Conservation (phyloP, 2,113 vertebrate genomes). For the Corythornis madagascariensis region DNA sequence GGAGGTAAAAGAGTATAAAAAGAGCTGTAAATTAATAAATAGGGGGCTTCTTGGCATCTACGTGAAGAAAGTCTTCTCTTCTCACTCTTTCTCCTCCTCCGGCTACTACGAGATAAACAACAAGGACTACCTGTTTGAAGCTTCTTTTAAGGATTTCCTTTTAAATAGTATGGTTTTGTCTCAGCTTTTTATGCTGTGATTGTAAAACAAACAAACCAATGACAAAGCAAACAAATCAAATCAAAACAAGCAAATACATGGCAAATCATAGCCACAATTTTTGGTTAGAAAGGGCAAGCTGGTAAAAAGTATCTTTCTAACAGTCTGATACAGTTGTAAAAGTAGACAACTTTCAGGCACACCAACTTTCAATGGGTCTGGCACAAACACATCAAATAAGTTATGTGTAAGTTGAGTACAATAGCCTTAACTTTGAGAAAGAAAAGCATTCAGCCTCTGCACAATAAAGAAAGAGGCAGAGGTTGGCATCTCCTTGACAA, state of each 20-base stretch:
- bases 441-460: neutral
- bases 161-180: neutral
- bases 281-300: neutral
- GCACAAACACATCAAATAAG: neutral
- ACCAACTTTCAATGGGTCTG: neutral
- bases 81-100: too few species aligned
- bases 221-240: neutral
- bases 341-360: neutral
- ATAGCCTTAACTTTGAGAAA: neutral
- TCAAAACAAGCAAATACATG: too few species aligned
- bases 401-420: neutral
- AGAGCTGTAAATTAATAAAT: too few species aligned
- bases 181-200: neutral
- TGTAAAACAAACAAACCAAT: neutral
- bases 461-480: neutral
- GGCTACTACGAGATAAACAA: too few species aligned
- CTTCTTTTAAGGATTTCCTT: neutral
- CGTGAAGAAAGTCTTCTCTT: too few species aligned
- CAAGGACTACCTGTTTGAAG: accelerated
- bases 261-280: too few species aligned
- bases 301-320: neutral
- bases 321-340: neutral
- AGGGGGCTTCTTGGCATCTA: too few species aligned
- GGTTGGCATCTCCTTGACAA: neutral
- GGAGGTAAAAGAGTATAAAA: too few species aligned